Evolutionary conservation across 2,797 vertebrate genomes (phyloP), one percentile per base, ranked within the genome.

Genomic region (Siniperca obscura): DNA sequence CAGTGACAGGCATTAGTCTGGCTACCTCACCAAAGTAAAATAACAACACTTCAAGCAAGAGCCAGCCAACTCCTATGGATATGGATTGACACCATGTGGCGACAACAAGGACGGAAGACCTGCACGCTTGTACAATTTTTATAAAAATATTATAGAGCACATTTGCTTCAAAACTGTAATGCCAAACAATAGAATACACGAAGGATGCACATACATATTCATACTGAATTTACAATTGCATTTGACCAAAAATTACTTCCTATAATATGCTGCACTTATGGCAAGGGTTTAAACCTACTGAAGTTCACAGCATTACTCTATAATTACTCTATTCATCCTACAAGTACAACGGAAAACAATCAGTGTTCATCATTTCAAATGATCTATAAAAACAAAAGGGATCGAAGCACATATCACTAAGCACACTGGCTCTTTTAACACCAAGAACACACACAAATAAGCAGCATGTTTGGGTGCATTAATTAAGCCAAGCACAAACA

Each of bases 401-500:
- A 81, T 69, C 21, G 27, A 67, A 62, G 52, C 55, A 38, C 21
- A 30, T 46, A 60, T 61, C 34, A 55, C 21, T 19, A 16, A 73
- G 52, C 75, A 46, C 46, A 5, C 40, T 27, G 65, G 42, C 76
- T 59, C 71, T 75, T 84, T 68, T 73, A 81, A 84, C 65, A 30
- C 42, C 74, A 74, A 64, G 65, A 67, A 86, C 50, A 36, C 64
- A 55, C 66, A 67, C 62, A 77, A 86, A 84, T 74, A 78, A 77
- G 78, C 60, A 19, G 61, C 67, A 68, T 50, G 80, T 85, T 74
- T 68, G 56, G 55, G 30, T 75, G 76, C 78, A 90, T 88, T 86
- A 61, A 88, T 88, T 86, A 84, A 77, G 36, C 30, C 44, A 17
- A 82, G 76, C 62, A 66, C 66, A 89, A 91, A 87, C 87, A 86